phyloP scores from a whole-genome alignment of 2,888 invertebrate species.

The Ormyrus pomaceus region DNA sequence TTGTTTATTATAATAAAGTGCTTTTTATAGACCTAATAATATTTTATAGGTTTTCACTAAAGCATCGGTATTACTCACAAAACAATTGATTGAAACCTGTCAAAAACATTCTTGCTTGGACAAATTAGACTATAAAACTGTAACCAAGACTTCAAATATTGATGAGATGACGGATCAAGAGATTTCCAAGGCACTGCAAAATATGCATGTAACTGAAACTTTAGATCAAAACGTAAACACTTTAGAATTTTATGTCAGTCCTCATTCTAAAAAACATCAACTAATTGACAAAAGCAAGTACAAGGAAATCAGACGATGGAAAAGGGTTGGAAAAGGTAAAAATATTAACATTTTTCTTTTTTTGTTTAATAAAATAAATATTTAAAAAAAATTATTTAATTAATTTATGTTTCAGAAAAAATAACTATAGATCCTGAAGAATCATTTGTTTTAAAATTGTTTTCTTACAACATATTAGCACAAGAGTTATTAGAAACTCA shows the following conservation, averaged over 20 bases:
- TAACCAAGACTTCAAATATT: constrained; percentile 53
- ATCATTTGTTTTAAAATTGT: constrained; percentile 80
- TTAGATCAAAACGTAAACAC: constrained; percentile 48
- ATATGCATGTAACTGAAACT: constrained; percentile 34
- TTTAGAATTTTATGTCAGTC: constrained; percentile 55
- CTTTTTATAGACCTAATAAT: background rate
- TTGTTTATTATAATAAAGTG: background rate
- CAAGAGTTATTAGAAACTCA: constrained; percentile 88
- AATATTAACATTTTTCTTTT: background rate
- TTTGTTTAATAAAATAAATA: constrained; percentile 17
- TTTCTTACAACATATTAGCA: constrained; percentile 93
- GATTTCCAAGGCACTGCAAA: constrained; percentile 36
- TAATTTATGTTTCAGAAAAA: constrained; percentile 60
- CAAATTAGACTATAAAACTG: constrained; percentile 37
- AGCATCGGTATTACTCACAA: constrained; percentile 26
- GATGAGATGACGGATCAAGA: constrained; percentile 41
- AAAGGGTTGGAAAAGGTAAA: constrained; percentile 63
- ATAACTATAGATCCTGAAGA: constrained; percentile 68
- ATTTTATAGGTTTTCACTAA: constrained; percentile 46
- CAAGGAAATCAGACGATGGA: constrained; percentile 65
- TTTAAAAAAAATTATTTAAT: background rate
- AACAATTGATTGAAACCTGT: constrained; percentile 20
- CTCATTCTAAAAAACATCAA: constrained; percentile 25
- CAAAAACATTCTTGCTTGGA: constrained; percentile 42
- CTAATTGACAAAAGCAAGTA: background rate